Evolutionary conservation across 92 coral and sea anemone genomes (phyloP).

Genomic region (Desmophyllum pertusum): DNA sequence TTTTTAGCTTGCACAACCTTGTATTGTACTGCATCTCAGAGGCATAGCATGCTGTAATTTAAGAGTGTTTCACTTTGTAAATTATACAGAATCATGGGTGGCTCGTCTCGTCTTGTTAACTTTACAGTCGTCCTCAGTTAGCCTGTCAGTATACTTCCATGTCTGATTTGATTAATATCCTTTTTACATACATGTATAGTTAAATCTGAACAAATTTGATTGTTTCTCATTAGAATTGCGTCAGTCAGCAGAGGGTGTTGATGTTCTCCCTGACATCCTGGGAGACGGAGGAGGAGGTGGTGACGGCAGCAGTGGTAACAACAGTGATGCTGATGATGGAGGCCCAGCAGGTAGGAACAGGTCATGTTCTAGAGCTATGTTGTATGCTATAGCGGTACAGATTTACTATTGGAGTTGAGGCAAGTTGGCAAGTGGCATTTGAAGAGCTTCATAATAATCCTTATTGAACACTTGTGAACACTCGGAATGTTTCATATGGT

Average conservation of each 20-base stretch:
- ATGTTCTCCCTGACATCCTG: constrained; percentile 79
- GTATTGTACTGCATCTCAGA: not conserved
- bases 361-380: not conserved
- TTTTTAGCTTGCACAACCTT: no score
- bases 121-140: no score
- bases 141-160: no score
- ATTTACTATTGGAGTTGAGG: no score
- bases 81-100: not conserved
- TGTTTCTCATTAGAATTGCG: constrained; percentile 64
- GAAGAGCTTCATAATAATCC: no score
- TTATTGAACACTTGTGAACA: no score
- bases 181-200: not conserved
- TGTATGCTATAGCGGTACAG: not conserved
- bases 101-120: no score
- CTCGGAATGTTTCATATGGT: no score
- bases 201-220: no score
- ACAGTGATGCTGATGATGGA: constrained; percentile 75
- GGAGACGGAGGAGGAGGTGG: constrained; percentile 98
- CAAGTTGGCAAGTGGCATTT: no score
- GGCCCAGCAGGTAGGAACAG: constrained; percentile 61
- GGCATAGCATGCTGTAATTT: not conserved
- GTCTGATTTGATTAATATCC: no score
- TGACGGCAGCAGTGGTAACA: constrained; percentile 91
- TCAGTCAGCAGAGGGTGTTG: constrained; percentile 91
- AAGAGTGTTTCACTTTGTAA: not conserved